Evolutionary conservation across 2,888 invertebrate genomes (phyloP).

Genomic region (Halictus ligatus): DNA sequence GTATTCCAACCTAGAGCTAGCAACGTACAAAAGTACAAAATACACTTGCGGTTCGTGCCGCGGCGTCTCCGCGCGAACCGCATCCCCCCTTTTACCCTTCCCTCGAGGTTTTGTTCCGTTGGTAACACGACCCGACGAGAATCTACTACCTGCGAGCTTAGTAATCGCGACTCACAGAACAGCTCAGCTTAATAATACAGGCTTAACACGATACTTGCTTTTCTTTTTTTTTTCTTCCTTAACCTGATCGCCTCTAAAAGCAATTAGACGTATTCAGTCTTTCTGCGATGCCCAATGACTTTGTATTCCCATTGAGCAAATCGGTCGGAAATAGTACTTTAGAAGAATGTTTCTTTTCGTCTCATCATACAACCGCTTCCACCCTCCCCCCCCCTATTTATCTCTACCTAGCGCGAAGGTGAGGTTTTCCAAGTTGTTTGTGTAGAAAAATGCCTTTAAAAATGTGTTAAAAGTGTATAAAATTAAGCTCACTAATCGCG

Average conservation of each 20-base stretch:
- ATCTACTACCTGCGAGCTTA: conserved; percentile 38
- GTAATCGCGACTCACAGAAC: conserved; percentile 51
- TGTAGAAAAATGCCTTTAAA: conserved; percentile 9
- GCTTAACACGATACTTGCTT: conserved; percentile 40
- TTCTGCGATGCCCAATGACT: conserved; percentile 55
- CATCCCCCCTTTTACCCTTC: not conserved
- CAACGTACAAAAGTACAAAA: conserved; percentile 72
- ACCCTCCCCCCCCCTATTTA: not conserved
- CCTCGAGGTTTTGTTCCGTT: conserved; percentile 8
- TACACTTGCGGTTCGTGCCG: conserved; percentile 51
- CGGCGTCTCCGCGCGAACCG: conserved; percentile 13
- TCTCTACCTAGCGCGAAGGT: not conserved
- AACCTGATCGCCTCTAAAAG: conserved; percentile 41
- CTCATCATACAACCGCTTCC: not conserved
- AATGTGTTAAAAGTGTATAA: conserved; percentile 46
- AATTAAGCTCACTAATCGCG: conserved; percentile 35
- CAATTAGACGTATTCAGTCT: conserved; percentile 71
- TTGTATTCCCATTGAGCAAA: conserved; percentile 43
- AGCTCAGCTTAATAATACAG: conserved; percentile 64
- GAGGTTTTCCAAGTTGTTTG: not conserved
- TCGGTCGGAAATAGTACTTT: conserved; percentile 54
- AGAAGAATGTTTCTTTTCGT: conserved; percentile 40
- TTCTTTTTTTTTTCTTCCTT: conserved; percentile 4
- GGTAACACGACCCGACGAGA: conserved; percentile 66
- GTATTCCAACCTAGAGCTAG: conserved; percentile 63